Conservation (phyloP, 2,888 invertebrate genomes). For the Caenorhabditis sp. region DNA sequence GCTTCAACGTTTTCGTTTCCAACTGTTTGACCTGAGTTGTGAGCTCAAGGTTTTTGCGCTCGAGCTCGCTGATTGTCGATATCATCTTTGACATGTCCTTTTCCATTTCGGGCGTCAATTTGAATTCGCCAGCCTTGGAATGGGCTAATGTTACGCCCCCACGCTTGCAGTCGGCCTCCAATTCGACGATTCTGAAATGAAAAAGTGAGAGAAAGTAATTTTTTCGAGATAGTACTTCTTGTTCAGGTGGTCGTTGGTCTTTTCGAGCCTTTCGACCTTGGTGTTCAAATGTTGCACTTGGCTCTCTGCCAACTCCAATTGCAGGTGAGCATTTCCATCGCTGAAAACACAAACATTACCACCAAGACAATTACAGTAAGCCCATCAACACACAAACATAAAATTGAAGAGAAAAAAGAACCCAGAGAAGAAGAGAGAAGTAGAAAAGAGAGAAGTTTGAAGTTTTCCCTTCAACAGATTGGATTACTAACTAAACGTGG, state of each 20-base stretch:
- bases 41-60: constrained; percentile 66
- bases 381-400: constrained; percentile 23
- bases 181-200: constrained; percentile 70
- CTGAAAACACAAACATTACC: constrained; percentile 60
- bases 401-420: constrained; percentile 6
- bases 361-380: constrained; percentile 9
- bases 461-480: neutral
- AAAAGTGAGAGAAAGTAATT: neutral
- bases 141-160: constrained; percentile 85
- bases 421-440: constrained; percentile 4
- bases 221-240: constrained; percentile 56
- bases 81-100: constrained; percentile 73
- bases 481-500: no score
- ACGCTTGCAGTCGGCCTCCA: constrained; percentile 77
- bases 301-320: constrained; percentile 82
- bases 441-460: neutral
- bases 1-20: constrained; percentile 54
- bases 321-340: constrained; percentile 79
- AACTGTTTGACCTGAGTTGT: constrained; percentile 59
- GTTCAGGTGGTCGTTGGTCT: constrained; percentile 79
- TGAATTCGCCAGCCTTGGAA: constrained; percentile 82
- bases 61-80: constrained; percentile 73
- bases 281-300: constrained; percentile 88
- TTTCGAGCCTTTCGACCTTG: constrained; percentile 83
- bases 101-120: constrained; percentile 73